Conservation (phyloP, 2,797 vertebrate genomes). For the Acomys russatus region DNA sequence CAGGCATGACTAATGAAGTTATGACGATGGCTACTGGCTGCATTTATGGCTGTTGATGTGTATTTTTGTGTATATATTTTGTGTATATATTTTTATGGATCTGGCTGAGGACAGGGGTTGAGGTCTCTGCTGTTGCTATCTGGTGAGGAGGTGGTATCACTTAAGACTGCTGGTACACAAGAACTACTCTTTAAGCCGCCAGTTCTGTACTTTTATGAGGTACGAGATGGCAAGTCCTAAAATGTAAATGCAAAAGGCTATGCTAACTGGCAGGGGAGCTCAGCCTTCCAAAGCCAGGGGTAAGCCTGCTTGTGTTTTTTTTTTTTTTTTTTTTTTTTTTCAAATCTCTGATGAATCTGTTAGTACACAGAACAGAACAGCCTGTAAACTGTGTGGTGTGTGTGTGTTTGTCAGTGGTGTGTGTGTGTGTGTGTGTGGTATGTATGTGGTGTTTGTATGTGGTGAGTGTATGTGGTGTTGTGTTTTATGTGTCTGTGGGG, state of each 20-base stretch:
- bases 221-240: constrained; percentile 56
- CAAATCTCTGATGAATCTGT: constrained; percentile 51
- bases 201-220: constrained; percentile 47
- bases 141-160: constrained; percentile 13
- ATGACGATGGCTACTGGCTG: neutral
- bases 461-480: neutral
- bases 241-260: constrained; percentile 30
- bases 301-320: constrained; percentile 35
- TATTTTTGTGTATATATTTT: constrained; percentile 31
- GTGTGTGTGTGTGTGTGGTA: neutral
- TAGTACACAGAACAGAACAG: constrained; percentile 12
- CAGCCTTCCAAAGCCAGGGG: constrained; percentile 58
- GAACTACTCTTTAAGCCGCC: constrained; percentile 53
- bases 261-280: constrained; percentile 37
- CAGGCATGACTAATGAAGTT: constrained; percentile 45
- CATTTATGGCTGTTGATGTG: constrained; percentile 54
- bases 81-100: neutral
- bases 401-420: neutral
- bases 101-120: neutral
- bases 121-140: constrained; percentile 10
- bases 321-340: constrained; percentile 35
- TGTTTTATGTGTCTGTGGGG: neutral
- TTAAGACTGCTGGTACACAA: neutral
- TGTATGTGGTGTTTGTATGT: neutral
- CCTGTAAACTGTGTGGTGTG: neutral